Conservation (phyloP, 53 echinoderm and acorn worm species). For the Apostichopus leukothele region DNA sequence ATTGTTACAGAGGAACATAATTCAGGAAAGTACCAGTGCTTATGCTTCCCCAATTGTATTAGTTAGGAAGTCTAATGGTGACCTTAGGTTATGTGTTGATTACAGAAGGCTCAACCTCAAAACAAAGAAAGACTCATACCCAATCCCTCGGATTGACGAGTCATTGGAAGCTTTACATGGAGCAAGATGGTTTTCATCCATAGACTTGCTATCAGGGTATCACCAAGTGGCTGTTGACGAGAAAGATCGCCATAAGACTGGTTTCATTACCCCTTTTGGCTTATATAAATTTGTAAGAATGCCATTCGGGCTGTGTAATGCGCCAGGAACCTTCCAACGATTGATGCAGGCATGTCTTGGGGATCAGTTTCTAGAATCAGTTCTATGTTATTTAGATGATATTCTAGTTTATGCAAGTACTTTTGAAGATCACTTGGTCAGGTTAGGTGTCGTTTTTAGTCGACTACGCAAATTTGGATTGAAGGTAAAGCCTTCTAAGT, state of each 20-base stretch:
- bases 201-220: conserved; percentile 15
- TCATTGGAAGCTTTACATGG: conserved; percentile 26
- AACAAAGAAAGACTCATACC: conserved; percentile 23
- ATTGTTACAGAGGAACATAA: not conserved
- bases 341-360: conserved; percentile 45
- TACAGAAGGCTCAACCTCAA: conserved; percentile 16
- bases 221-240: conserved; percentile 37
- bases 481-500: conserved; percentile 55
- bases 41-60: conserved; percentile 19
- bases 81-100: conserved; percentile 20
- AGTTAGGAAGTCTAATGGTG: conserved; percentile 1
- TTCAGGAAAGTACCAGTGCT: conserved; percentile 21
- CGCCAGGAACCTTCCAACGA: conserved; percentile 45
- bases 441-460: conserved; percentile 36
- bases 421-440: conserved; percentile 49
- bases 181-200: conserved; percentile 2
- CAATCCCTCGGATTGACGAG: conserved; percentile 28
- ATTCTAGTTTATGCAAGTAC: conserved; percentile 48
- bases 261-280: conserved; percentile 41
- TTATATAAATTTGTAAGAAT: conserved; percentile 30
- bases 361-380: conserved; percentile 25
- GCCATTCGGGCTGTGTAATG: conserved; percentile 44
- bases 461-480: conserved; percentile 50
- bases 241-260: conserved; percentile 25
- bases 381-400: conserved; percentile 54